Percentiles rank a stretch among this genome's conserved stretches.
These are phyloP conservation scores for Nothobranchius kuhntae DNA, from an alignment of 2,113 vertebrate genomes.

Conservation along the genomic window DNA sequence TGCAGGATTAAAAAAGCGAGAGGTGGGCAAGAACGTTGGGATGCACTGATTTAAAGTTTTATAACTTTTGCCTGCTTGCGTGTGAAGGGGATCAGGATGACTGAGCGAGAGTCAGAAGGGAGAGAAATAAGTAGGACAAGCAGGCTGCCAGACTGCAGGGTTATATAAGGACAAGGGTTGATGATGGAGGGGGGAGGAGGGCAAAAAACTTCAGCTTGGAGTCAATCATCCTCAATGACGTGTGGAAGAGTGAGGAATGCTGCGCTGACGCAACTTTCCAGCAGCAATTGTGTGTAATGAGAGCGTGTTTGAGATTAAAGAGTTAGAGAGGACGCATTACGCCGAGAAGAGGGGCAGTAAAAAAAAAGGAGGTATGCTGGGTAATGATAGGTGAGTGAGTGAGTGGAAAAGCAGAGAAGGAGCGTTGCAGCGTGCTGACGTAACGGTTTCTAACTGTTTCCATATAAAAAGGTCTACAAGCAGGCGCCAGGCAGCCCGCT, in stretches of 20 bases:
- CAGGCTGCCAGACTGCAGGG: slow-evolving; percentile 49
- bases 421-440: slow-evolving; percentile 63
- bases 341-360: slow-evolving; percentile 1
- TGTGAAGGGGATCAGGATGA: slow-evolving; percentile 56
- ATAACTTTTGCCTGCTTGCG: slow-evolving; percentile 28
- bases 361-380: slow-evolving; percentile 32
- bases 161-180: slow-evolving; percentile 74
- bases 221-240: slow-evolving; percentile 67
- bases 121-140: slow-evolving; percentile 36
- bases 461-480: slow-evolving; percentile 67
- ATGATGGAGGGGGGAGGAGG: slow-evolving; percentile 65
- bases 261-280: slow-evolving; percentile 69
- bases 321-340: slow-evolving; percentile 5
- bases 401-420: slow-evolving; percentile 63
- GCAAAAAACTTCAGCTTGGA: slow-evolving; percentile 71
- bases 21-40: background rate
- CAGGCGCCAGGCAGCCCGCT: slow-evolving; percentile 70
- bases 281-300: slow-evolving; percentile 49
- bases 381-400: slow-evolving; percentile 27
- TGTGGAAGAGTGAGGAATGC: slow-evolving; percentile 71
- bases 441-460: slow-evolving; percentile 78
- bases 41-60: slow-evolving; percentile 21
- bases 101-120: slow-evolving; percentile 24
- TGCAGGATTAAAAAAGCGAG: slow-evolving; percentile 1
- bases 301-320: slow-evolving; percentile 37